phyloP scores from a whole-genome alignment of 2,888 invertebrate genomes.

The Dasypolia templi region DNA sequence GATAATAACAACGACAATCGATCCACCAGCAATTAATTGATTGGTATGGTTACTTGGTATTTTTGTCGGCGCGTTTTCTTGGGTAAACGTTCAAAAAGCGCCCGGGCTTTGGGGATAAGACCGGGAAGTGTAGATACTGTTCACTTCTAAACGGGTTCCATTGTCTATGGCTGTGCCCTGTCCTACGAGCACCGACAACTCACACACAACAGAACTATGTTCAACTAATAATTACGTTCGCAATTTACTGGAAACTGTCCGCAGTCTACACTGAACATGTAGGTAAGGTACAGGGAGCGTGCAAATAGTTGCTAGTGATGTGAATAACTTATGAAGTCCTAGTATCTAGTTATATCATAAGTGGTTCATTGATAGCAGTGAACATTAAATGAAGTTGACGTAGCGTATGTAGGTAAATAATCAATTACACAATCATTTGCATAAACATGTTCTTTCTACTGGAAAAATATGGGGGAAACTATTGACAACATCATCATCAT shows the following conservation, averaged over 20 bases:
- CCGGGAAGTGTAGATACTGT: no score
- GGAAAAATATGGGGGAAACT: background rate
- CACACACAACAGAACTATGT: slow-evolving; percentile 43
- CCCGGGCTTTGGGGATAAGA: no score
- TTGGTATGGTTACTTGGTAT: no score
- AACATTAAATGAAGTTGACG: background rate
- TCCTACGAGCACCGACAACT: slow-evolving; percentile 14
- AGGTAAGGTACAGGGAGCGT: background rate
- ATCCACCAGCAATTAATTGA: no score
- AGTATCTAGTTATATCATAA: background rate
- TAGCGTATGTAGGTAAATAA: background rate
- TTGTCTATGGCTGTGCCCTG: slow-evolving; percentile 19
- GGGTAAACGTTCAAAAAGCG: no score
- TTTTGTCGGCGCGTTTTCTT: no score
- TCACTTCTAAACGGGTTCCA: no score
- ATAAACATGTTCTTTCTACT: background rate
- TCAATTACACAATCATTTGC: background rate
- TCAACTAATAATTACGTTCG: slow-evolving; percentile 49
- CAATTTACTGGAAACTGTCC: slow-evolving; percentile 33
- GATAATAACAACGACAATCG: no score
- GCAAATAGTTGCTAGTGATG: slow-evolving; percentile 14
- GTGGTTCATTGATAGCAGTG: background rate
- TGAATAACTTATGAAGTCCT: background rate
- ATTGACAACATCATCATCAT: background rate
- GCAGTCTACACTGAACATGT: slow-evolving; percentile 6